A percentile compares a stretch with the other conserved stretches of the same genome.
phyloP scores from a whole-genome alignment of 2,113 vertebrate species.

The Tragelaphus buxtoni region DNA sequence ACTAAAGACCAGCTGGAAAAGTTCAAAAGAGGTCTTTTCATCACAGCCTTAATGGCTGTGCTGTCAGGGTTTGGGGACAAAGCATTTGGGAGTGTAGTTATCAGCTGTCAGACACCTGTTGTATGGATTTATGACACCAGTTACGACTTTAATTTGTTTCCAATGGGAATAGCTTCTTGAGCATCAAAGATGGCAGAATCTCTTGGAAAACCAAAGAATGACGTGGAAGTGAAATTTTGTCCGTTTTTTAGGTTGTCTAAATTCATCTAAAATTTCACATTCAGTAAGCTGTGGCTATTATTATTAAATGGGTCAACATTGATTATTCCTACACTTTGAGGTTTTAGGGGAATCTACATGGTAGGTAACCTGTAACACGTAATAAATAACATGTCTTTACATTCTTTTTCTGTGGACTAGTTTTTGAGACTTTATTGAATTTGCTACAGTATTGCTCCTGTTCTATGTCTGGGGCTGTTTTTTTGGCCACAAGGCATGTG shows the following conservation, averaged over 20 bases:
- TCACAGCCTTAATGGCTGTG: slow-evolving; percentile 19
- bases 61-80: slow-evolving; percentile 23
- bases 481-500: neutral
- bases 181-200: neutral
- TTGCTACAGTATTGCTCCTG: neutral
- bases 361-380: neutral
- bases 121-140: slow-evolving; percentile 28
- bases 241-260: neutral
- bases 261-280: slow-evolving; percentile 17
- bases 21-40: slow-evolving; percentile 69
- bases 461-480: neutral
- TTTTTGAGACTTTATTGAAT: neutral
- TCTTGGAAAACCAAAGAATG: neutral
- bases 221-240: neutral
- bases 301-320: neutral
- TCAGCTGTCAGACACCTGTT: slow-evolving; percentile 60
- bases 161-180: neutral
- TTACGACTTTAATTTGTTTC: slow-evolving; percentile 51
- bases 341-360: neutral
- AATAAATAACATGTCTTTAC: neutral
- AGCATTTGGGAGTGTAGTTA: slow-evolving; percentile 30
- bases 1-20: slow-evolving; percentile 63
- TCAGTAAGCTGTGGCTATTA: neutral
- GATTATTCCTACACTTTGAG: neutral
- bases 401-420: neutral